Evolutionary conservation across 2,888 invertebrate genomes (phyloP).

Genomic region (Eristalinus sepulchralis): DNA sequence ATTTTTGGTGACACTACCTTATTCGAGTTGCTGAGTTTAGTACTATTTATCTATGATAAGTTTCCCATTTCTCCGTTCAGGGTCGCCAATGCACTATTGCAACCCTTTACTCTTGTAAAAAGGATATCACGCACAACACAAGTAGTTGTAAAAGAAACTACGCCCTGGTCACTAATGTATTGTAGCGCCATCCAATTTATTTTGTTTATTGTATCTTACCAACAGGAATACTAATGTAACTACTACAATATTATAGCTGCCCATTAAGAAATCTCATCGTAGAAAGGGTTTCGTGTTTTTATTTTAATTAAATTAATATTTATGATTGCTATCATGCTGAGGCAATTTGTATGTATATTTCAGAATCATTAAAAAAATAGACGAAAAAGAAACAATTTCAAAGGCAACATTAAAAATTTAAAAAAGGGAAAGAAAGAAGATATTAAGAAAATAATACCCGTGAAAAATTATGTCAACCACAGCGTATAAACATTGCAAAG

Average conservation of each 20-base stretch:
- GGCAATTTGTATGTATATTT: slow-evolving; percentile 39
- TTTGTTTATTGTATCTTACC: neutral
- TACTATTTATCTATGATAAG: too few relatives aligned
- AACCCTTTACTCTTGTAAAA: too few relatives aligned
- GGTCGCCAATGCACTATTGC: too few relatives aligned
- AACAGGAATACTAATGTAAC: neutral
- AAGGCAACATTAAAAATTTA: slow-evolving; percentile 8
- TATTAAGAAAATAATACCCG: slow-evolving; percentile 57
- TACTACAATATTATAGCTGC: neutral
- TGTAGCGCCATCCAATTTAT: too few relatives aligned
- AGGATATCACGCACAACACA: too few relatives aligned
- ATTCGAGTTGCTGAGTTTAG: too few relatives aligned
- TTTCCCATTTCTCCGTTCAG: too few relatives aligned
- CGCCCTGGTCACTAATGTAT: too few relatives aligned
- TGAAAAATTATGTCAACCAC: slow-evolving; percentile 68
- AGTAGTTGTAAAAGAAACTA: too few relatives aligned
- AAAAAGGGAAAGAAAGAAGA: slow-evolving; percentile 26
- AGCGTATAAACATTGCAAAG: slow-evolving; percentile 48
- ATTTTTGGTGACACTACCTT: too few relatives aligned
- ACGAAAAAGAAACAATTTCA: neutral
- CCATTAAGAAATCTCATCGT: neutral
- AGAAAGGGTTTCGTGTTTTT: slow-evolving; percentile 18
- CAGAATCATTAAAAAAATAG: slow-evolving; percentile 30
- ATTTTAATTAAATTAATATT: slow-evolving; percentile 60
- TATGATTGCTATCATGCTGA: slow-evolving; percentile 54